Base-by-base conservation (phyloP, 2,888 invertebrate genomes). In the Megamerina dolium region DNA sequence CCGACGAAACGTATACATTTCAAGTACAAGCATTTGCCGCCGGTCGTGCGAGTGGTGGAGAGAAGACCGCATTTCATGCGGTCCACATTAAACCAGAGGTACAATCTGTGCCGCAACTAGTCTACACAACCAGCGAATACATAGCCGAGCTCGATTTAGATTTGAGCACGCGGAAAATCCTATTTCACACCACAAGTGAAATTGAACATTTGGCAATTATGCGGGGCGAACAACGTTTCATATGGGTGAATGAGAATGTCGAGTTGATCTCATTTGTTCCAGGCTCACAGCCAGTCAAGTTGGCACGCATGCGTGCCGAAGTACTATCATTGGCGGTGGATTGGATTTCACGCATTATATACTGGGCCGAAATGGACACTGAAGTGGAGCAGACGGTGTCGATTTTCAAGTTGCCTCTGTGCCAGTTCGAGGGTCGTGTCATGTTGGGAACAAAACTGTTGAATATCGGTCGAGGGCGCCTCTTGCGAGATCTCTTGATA, bases 331-430 rank as follows among this genome's bases (percentile, higher is more conserved):
- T 94, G 19, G 81, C 86, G 2, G 76, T 90, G 1, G 93, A 95
- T 70, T 95, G 94, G 94, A 79, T 94, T 32, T 81, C 85, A 37
- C 77, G 91, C 37, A 81, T 82, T 34, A 73, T 94, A 5, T 94
- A 88, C 65, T 91, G 89, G 82, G 77, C 84, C 0, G 89, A 89
- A 67, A 61, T 76, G 16, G 70, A 73, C 2, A 71, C 73, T 5
- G 46, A 49, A 0, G 26, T 43, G 2, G 51, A 57, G 4, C 66
- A 72, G n/a, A 48, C 59, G 0, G 76, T 77, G 45, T 76, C 77
- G 1, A 74, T 85, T 19, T 80, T 82, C 58, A 77, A 80, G 49
- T 72, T 87, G 4, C 81, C 86, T 61, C 66, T 88, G 17, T 82
- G 80, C 48, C 71, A 74, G n/a, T 72, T 75, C 13, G 77, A 78